Conservation (phyloP, 1,140 invertebrate species). For the Brachionus calyciflorus region DNA sequence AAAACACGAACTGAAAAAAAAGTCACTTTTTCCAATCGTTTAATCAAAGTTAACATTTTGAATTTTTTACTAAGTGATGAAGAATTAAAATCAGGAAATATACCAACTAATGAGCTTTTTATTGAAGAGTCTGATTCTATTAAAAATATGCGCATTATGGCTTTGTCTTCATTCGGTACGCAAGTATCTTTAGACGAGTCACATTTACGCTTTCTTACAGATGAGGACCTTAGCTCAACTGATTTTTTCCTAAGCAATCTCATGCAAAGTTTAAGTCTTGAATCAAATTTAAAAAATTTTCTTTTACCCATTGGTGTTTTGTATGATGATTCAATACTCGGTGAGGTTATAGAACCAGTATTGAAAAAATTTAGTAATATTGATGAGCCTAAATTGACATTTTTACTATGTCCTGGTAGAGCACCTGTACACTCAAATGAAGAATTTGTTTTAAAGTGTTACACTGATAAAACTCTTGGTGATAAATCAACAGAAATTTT, state of each 20-base stretch:
- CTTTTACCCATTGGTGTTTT: neutral
- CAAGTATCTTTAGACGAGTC: neutral
- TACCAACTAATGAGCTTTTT: neutral
- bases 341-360: conserved; percentile 10
- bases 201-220: conserved; percentile 23
- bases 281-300: conserved; percentile 1
- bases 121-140: conserved; percentile 13
- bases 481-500: neutral
- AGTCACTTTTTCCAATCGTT: neutral
- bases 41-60: neutral
- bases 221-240: neutral
- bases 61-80: conserved; percentile 10
- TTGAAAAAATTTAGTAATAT: neutral
- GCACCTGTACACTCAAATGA: neutral
- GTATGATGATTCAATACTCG: neutral
- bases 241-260: neutral
- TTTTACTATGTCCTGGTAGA: neutral
- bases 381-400: neutral
- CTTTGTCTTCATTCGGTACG: neutral
- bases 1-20: neutral
- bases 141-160: conserved; percentile 26
- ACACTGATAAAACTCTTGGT: neutral
- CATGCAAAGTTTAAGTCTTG: conserved; percentile 1
- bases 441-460: conserved; percentile 2
- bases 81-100: neutral